Conservation (phyloP, 2,113 vertebrate species). For the Elanus axillaris region DNA sequence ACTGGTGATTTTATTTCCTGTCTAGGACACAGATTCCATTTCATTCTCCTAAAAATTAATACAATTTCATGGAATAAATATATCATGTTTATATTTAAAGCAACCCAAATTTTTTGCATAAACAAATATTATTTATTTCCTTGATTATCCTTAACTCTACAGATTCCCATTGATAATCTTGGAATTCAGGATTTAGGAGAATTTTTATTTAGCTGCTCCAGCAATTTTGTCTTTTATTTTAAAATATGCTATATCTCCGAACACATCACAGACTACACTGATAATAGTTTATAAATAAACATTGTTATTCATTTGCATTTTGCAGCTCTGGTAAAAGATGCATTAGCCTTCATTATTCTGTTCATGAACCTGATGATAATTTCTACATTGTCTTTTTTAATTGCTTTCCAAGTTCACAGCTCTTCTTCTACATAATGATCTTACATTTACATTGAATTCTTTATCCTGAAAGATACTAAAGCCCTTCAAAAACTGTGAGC, state of each 20-base stretch:
- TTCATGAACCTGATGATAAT: constrained; percentile 38
- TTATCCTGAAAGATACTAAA: constrained; percentile 26
- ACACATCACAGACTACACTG: background rate
- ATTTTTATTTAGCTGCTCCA: background rate
- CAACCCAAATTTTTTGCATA: background rate
- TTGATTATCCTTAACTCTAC: background rate
- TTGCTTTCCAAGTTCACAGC: constrained; percentile 45
- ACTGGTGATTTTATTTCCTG: background rate
- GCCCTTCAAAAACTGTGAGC: constrained; percentile 7
- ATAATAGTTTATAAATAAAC: constrained; percentile 49
- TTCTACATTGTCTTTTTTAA: constrained; percentile 59
- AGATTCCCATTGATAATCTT: background rate
- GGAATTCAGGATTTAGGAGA: background rate
- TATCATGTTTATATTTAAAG: background rate
- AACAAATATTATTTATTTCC: background rate
- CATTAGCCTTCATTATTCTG: constrained; percentile 44
- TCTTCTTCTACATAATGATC: constrained; percentile 36
- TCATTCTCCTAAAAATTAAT: background rate
- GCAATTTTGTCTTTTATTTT: background rate
- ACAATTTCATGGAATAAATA: background rate
- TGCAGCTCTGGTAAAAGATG: background rate
- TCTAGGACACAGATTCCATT: background rate
- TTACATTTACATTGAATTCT: background rate
- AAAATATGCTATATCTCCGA: background rate
- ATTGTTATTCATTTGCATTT: constrained; percentile 42